Evolutionary conservation across 2,797 vertebrate species (phyloP).

Genomic region (Meriones psammophilus): DNA sequence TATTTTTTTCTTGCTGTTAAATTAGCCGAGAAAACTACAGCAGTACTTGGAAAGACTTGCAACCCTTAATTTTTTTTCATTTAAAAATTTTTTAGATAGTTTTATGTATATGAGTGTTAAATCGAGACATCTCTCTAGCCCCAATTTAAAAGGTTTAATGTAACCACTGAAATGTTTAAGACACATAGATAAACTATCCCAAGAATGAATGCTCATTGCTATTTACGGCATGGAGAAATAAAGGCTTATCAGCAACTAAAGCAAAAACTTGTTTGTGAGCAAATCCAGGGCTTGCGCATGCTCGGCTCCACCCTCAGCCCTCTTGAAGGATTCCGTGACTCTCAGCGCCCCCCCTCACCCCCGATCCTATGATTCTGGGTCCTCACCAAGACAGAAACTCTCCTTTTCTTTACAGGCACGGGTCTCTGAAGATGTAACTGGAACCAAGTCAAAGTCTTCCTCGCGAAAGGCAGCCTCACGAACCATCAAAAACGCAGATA

Average conservation of each 20-base stretch:
- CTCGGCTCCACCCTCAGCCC: background rate
- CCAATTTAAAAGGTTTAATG: slow-evolving; percentile 8
- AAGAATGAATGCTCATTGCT: slow-evolving; percentile 48
- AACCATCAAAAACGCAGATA: background rate
- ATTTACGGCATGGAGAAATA: slow-evolving; percentile 5
- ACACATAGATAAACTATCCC: slow-evolving; percentile 48
- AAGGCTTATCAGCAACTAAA: slow-evolving; percentile 19
- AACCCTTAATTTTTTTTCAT: background rate
- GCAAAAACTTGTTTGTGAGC: background rate
- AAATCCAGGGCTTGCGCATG: background rate
- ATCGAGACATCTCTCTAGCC: background rate
- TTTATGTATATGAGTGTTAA: background rate
- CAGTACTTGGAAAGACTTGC: slow-evolving; percentile 26
- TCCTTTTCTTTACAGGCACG: background rate
- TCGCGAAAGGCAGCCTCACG: background rate
- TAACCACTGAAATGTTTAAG: slow-evolving; percentile 40
- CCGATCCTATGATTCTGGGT: background rate
- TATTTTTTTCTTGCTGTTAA: slow-evolving; percentile 36
- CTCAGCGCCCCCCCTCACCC: background rate
- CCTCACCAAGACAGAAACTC: background rate
- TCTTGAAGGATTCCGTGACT: background rate
- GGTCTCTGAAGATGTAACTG: background rate
- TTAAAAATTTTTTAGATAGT: background rate
- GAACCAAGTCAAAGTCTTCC: background rate
- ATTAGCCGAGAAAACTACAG: slow-evolving; percentile 47